Evolutionary conservation across 2,113 vertebrate species (phyloP).

Genomic region (Stercorarius parasiticus): DNA sequence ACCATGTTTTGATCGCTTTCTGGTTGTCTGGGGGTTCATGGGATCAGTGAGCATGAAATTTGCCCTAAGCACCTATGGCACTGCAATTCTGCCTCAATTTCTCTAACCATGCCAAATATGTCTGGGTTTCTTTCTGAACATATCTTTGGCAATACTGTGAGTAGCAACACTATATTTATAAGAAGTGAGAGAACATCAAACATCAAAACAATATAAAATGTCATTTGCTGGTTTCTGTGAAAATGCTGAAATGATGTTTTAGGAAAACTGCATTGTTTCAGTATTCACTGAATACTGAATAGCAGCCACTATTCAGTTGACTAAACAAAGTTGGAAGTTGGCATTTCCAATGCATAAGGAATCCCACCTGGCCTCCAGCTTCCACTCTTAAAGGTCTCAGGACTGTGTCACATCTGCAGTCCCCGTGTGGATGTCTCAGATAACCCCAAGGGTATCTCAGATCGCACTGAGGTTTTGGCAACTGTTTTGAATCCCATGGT

Average conservation of each 20-base stretch:
- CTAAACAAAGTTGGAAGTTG: neutral
- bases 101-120: neutral
- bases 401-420: neutral
- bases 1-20: fast-evolving
- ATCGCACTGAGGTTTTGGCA: neutral
- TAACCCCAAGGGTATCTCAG: neutral
- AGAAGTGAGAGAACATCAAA: neutral
- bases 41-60: neutral
- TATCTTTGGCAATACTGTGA: neutral
- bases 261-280: neutral
- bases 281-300: neutral
- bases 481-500: neutral
- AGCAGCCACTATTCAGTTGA: neutral
- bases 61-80: neutral
- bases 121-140: neutral
- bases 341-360: neutral
- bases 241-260: neutral
- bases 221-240: neutral
- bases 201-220: neutral
- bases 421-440: neutral
- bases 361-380: neutral
- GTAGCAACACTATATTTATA: neutral
- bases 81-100: neutral
- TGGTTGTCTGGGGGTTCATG: neutral
- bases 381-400: neutral